A percentile compares a stretch with the other conserved stretches of the same genome.
These are phyloP conservation scores for Ramphastos sulfuratus DNA, from an alignment of 2,113 vertebrate genomes.

Conservation along the genomic window DNA sequence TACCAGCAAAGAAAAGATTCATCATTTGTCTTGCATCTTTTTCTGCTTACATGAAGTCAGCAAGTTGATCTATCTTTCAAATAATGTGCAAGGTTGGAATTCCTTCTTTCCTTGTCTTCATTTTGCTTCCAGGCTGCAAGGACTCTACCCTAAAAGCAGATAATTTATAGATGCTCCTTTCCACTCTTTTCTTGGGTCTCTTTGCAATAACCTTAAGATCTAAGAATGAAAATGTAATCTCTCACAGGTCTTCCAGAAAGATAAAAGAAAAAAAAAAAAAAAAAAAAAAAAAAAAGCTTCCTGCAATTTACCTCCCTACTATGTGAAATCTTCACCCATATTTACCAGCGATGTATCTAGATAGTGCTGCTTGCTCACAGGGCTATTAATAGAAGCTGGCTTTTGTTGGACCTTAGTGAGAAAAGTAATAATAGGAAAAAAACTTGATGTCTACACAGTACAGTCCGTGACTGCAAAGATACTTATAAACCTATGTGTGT, in stretches of 20 bases:
- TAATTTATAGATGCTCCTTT: neutral
- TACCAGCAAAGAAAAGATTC: neutral
- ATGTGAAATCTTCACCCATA: neutral
- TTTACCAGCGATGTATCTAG: neutral
- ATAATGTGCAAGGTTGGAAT: neutral
- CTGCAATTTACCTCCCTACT: neutral
- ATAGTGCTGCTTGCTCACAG: neutral
- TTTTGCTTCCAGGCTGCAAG: neutral
- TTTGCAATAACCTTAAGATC: neutral
- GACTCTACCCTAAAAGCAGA: neutral
- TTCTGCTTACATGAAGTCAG: neutral
- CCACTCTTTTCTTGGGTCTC: neutral
- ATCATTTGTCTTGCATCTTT: neutral
- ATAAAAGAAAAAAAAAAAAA: neutral
- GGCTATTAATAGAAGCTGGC: neutral
- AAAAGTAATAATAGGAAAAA: neutral
- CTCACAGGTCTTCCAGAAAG: neutral
- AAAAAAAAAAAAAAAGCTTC: neutral
- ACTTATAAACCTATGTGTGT: neutral
- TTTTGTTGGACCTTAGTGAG: neutral
- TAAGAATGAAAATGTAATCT: constrained; percentile 10
- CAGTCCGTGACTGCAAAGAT: neutral
- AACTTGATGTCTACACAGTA: neutral
- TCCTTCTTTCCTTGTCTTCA: neutral
- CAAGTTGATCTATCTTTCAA: neutral